Evolutionary conservation across 2,888 invertebrate species (phyloP).

Genomic region (Pachymerium ferrugineum): DNA sequence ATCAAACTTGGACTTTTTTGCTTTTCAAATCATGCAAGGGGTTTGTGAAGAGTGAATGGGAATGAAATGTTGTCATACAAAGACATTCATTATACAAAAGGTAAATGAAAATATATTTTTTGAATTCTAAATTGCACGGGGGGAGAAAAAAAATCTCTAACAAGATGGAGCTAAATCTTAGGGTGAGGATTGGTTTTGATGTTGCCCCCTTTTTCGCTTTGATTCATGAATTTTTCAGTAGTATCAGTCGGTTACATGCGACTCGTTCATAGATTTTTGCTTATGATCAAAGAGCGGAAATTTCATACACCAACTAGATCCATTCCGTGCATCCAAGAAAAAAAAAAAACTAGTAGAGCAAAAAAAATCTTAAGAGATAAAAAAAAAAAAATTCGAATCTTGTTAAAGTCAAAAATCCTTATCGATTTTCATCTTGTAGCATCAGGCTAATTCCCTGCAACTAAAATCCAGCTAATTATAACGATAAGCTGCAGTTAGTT

Average conservation of each 20-base stretch:
- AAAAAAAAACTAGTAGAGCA: no score
- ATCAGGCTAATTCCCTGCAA: background rate
- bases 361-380: no score
- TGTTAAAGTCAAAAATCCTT: background rate
- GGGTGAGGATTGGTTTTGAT: background rate
- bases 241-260: background rate
- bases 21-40: no score
- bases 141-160: background rate
- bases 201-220: background rate
- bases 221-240: constrained; percentile 7
- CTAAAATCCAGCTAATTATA: background rate
- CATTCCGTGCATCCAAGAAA: no score
- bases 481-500: background rate
- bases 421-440: background rate
- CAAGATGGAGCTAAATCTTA: background rate
- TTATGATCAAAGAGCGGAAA: background rate
- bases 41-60: no score
- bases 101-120: background rate
- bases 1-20: no score
- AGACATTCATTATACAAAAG: no score
- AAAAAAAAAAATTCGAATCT: background rate
- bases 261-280: background rate
- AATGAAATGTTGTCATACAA: no score
- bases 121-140: background rate
- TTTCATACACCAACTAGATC: background rate